These are phyloP conservation scores for Porites evermanni DNA, from an alignment of 92 coral and sea anemone species.

Conservation along the genomic window DNA sequence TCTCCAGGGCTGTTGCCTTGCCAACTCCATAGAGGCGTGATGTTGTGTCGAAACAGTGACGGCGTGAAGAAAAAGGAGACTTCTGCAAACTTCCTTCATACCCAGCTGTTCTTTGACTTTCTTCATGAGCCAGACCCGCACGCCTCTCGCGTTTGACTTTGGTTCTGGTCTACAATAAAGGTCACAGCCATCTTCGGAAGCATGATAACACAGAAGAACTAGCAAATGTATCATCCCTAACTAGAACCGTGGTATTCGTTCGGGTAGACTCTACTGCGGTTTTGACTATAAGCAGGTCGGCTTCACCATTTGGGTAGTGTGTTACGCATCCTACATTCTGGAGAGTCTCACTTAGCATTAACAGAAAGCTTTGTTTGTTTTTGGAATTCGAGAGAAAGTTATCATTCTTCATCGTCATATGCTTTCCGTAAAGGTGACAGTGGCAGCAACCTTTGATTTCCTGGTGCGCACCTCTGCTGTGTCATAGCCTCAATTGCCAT, in stretches of 20 bases:
- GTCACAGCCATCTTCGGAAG: conserved; percentile 1
- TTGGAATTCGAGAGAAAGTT: too few species aligned
- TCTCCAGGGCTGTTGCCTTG: conserved; percentile 41
- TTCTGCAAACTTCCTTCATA: conserved; percentile 24
- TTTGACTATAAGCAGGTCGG: too few species aligned
- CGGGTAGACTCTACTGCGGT: background rate
- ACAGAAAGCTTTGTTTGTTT: too few species aligned
- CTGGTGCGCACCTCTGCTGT: too few species aligned
- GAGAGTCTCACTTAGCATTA: too few species aligned
- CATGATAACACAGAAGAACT: conserved; percentile 9
- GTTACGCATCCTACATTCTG: too few species aligned
- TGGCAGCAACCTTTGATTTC: too few species aligned
- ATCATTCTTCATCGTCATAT: too few species aligned
- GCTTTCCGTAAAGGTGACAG: too few species aligned
- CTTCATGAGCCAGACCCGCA: conserved; percentile 8
- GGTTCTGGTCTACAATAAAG: background rate
- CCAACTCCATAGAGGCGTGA: conserved; percentile 20
- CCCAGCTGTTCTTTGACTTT: conserved; percentile 31
- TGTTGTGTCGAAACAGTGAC: conserved; percentile 46
- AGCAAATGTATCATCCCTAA: background rate
- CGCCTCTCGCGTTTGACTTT: conserved; percentile 24
- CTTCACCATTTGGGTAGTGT: too few species aligned
- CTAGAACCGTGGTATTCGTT: background rate
- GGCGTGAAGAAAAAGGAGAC: conserved; percentile 51
- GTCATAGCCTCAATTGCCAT: background rate